phyloP scores from a whole-genome alignment of 2,113 vertebrate species.

The Siniperca chuatsi region DNA sequence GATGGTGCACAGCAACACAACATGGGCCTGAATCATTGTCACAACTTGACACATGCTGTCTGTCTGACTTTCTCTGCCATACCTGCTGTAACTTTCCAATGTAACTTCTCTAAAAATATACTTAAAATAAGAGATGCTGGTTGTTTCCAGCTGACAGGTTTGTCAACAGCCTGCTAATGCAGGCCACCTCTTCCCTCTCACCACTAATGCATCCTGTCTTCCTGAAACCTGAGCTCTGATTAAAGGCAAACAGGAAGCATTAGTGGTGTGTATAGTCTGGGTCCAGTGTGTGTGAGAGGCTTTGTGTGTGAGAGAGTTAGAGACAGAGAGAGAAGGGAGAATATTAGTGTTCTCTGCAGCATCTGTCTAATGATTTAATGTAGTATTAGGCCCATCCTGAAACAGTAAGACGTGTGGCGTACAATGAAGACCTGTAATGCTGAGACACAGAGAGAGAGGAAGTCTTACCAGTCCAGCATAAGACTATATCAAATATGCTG shows the following conservation, averaged over 20 bases:
- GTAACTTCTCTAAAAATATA: conserved; percentile 18
- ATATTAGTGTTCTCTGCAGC: conserved; percentile 57
- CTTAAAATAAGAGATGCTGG: conserved; percentile 19
- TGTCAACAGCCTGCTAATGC: conserved; percentile 67
- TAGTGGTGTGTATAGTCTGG: conserved; percentile 59
- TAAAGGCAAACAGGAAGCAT: conserved; percentile 82
- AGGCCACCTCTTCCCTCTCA: conserved; percentile 47
- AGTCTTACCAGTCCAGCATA: conserved; percentile 9
- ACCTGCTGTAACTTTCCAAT: conserved; percentile 3
- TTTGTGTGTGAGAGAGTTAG: conserved; percentile 41
- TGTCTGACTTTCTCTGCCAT: not conserved
- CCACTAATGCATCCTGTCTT: conserved; percentile 80
- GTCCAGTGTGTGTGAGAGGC: conserved; percentile 42
- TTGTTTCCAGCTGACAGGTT: conserved; percentile 44
- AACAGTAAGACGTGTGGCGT: conserved; percentile 23
- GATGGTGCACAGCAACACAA: not conserved
- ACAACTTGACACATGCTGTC: not conserved
- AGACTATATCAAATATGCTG: conserved; percentile 30
- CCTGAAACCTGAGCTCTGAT: conserved; percentile 81
- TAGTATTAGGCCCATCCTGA: conserved; percentile 53
- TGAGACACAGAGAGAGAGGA: conserved; percentile 35
- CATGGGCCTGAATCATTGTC: not conserved
- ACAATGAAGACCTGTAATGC: conserved; percentile 13
- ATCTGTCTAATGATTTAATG: conserved; percentile 70
- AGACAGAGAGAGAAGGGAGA: conserved; percentile 36